phyloP scores from a whole-genome alignment of 2,797 vertebrate genomes.

The Holocentrus rufus region DNA sequence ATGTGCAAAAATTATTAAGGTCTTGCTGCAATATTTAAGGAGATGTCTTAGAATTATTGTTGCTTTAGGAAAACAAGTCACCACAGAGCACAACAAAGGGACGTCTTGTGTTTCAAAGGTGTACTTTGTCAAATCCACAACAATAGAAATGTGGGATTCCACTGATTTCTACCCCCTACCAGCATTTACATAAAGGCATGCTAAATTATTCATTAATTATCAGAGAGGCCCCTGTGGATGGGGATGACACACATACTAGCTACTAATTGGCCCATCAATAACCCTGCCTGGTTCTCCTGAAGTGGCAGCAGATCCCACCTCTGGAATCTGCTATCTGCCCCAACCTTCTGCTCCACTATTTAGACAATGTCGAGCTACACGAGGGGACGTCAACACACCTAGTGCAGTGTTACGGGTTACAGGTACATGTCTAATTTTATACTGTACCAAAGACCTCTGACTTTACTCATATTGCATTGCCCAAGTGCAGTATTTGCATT shows the following conservation, averaged over 20 bases:
- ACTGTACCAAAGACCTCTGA: no score
- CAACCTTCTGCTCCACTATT: conserved; percentile 73
- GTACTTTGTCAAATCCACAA: conserved; percentile 71
- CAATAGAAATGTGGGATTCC: conserved; percentile 75
- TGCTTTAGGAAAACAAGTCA: conserved; percentile 49
- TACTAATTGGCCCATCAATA: conserved; percentile 88
- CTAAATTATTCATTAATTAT: conserved; percentile 86
- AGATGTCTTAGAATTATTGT: conserved; percentile 50
- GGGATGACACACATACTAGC: conserved; percentile 76
- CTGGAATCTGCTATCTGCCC: conserved; percentile 76
- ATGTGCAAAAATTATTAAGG: conserved; percentile 19
- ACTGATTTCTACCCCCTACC: conserved; percentile 75
- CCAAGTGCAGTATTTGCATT: neutral
- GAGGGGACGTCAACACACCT: conserved; percentile 51
- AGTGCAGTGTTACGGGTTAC: conserved; percentile 21
- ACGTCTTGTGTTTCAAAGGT: conserved; percentile 55
- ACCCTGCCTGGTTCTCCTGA: conserved; percentile 73
- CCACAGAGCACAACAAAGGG: conserved; percentile 64
- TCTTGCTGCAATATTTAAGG: neutral
- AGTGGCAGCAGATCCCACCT: conserved; percentile 76
- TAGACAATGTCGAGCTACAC: conserved; percentile 42
- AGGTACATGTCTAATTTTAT: conserved; percentile 25
- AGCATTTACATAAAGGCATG: conserved; percentile 82
- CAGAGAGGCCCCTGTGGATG: conserved; percentile 77
- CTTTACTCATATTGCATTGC: conserved; percentile 13